Evolutionary conservation across 2,888 invertebrate genomes (phyloP).

Genomic region (Deilephila elpenor): DNA sequence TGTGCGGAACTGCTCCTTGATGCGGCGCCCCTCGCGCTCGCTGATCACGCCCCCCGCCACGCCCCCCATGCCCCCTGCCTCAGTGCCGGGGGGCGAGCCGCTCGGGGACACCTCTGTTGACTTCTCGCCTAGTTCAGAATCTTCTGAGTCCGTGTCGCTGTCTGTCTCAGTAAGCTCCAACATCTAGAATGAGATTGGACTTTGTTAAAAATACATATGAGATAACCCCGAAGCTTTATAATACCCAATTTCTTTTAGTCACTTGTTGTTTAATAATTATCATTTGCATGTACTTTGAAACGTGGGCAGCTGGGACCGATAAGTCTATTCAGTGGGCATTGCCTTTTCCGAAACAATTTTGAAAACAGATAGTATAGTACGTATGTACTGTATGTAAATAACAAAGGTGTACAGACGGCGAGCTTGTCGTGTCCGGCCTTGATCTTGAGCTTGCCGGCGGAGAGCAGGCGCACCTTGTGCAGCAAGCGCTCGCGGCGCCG

Average conservation of each 20-base stretch:
- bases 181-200: conserved; percentile 55
- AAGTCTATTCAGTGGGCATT: too few relatives aligned
- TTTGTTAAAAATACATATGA: conserved; percentile 4
- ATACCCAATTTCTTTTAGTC: too few relatives aligned
- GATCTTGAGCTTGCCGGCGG: conserved; percentile 51
- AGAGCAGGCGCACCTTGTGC: conserved; percentile 65
- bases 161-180: conserved; percentile 73
- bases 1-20: conserved; percentile 94
- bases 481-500: conserved; percentile 86
- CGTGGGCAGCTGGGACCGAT: too few relatives aligned
- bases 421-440: conserved; percentile 34
- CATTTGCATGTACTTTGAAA: too few relatives aligned
- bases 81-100: conserved; percentile 30
- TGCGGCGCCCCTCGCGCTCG: conserved; percentile 82
- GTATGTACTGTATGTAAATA: conserved; percentile 18
- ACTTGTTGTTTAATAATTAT: too few relatives aligned
- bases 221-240: background rate
- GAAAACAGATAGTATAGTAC: too few relatives aligned
- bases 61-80: conserved; percentile 31
- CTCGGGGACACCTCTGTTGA: conserved; percentile 6
- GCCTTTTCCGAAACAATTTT: too few relatives aligned
- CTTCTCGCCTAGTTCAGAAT: conserved; percentile 47
- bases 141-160: conserved; percentile 58
- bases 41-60: conserved; percentile 32
- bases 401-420: conserved; percentile 9